Percentiles rank a stretch among this genome's conserved stretches.
phyloP scores from a whole-genome alignment of 2,888 invertebrate genomes.

The Caenorhabditis sp. region DNA sequence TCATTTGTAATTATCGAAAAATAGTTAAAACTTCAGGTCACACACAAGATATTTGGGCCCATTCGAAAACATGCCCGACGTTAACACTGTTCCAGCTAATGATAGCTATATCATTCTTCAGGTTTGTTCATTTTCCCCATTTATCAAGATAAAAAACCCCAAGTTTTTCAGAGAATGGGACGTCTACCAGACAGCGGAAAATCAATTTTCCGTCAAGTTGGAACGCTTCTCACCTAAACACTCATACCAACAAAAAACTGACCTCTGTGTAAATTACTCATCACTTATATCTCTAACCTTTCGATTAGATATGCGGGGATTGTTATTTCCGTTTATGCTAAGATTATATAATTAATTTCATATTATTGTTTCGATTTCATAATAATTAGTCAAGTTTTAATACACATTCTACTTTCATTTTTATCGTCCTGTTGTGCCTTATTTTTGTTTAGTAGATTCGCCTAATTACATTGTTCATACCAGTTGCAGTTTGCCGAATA shows the following conservation, averaged over 20 bases:
- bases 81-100: constrained; percentile 9
- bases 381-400: neutral
- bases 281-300: neutral
- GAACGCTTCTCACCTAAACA: constrained; percentile 13
- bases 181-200: constrained; percentile 41
- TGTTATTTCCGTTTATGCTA: neutral
- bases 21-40: constrained; percentile 8
- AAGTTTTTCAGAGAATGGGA: constrained; percentile 30
- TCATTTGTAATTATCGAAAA: neutral
- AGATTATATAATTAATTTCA: neutral
- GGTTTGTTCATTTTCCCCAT: neutral
- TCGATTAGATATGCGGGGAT: neutral
- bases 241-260: neutral
- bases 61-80: constrained; percentile 17
- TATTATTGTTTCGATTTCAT: neutral
- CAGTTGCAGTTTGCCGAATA: neutral
- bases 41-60: constrained; percentile 31
- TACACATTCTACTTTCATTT: neutral
- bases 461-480: neutral
- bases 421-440: neutral
- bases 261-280: neutral
- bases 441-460: neutral
- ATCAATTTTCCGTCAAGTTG: constrained; percentile 42
- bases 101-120: constrained; percentile 34
- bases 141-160: neutral